These are phyloP conservation scores for Stercorarius parasiticus DNA, from an alignment of 2,113 vertebrate species.

Conservation along the genomic window DNA sequence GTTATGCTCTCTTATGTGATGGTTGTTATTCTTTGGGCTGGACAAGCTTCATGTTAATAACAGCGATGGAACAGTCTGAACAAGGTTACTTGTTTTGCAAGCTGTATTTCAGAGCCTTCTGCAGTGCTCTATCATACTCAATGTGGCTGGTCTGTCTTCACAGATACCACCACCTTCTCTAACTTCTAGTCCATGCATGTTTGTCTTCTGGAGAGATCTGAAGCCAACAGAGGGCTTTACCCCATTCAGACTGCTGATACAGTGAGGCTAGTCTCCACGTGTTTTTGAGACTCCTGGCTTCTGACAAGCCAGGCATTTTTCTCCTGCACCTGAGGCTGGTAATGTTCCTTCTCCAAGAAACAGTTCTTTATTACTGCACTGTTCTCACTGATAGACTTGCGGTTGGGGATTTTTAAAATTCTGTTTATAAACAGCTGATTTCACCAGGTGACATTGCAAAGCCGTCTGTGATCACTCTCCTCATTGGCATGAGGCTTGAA, in stretches of 20 bases:
- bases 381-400: background rate
- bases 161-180: background rate
- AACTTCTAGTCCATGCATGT: background rate
- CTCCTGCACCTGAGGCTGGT: background rate
- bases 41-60: background rate
- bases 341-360: background rate
- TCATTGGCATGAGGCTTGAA: background rate
- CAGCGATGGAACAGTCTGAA: background rate
- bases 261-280: background rate
- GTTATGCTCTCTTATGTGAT: background rate
- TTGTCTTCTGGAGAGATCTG: background rate
- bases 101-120: background rate
- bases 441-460: background rate
- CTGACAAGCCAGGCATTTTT: background rate
- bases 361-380: background rate
- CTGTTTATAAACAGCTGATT: background rate
- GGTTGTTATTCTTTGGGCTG: background rate
- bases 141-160: background rate
- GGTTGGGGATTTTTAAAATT: background rate
- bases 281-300: background rate
- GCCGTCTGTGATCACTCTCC: background rate
- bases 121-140: background rate
- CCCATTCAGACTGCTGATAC: background rate
- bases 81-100: background rate
- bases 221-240: background rate